phyloP scores from a whole-genome alignment of 2,888 invertebrate species.

The Himalopsyche anomala region DNA sequence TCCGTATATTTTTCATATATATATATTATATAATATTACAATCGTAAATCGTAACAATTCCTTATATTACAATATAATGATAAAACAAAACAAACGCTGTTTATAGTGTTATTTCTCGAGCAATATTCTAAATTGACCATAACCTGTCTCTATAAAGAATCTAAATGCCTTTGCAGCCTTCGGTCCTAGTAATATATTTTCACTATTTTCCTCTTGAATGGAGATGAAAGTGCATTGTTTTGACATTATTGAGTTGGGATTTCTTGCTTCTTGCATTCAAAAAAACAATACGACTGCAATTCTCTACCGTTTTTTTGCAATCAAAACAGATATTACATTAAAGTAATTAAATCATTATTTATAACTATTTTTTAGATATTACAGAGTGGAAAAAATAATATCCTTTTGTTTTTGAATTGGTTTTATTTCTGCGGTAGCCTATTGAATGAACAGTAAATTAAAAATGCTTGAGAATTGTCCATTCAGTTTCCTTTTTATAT shows the following conservation, averaged over 20 bases:
- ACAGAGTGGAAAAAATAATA: too few species aligned
- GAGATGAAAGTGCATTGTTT: slow-evolving; percentile 65
- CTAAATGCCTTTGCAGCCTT: slow-evolving; percentile 47
- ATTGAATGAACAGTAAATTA: too few species aligned
- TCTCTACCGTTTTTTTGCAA: background rate
- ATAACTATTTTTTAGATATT: too few species aligned
- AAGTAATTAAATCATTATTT: too few species aligned
- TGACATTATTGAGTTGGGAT: slow-evolving; percentile 64
- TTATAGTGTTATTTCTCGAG: background rate
- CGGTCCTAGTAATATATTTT: slow-evolving; percentile 56
- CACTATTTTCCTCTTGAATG: slow-evolving; percentile 57
- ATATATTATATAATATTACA: background rate
- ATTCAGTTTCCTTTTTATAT: too few species aligned
- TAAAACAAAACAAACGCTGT: background rate
- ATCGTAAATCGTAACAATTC: background rate
- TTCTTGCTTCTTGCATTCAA: slow-evolving; percentile 45
- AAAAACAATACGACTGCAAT: background rate
- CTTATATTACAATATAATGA: background rate
- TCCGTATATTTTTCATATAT: background rate
- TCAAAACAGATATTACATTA: too few species aligned
- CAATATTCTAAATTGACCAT: slow-evolving; percentile 56
- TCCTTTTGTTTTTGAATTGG: too few species aligned
- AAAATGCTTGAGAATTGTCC: too few species aligned
- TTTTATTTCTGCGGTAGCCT: too few species aligned
- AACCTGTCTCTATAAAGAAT: slow-evolving; percentile 61